Conservation (phyloP, 1,140 invertebrate genomes). For the Drosophila nigrodunni region DNA sequence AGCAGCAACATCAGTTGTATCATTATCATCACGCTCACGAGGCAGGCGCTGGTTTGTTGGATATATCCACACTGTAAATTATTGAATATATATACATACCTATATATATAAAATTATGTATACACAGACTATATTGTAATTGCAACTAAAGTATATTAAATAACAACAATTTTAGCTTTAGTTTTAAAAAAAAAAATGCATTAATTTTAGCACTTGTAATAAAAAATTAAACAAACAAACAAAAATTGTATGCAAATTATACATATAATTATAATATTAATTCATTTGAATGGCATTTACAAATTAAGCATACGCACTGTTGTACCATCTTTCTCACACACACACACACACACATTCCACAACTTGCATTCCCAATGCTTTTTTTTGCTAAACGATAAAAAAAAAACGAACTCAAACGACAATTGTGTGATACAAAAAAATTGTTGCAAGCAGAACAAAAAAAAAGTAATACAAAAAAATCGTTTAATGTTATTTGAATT, state of each 20-base stretch:
- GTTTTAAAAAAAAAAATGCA: slow-evolving; percentile 63
- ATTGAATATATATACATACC: slow-evolving; percentile 75
- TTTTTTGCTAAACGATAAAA: slow-evolving; percentile 32
- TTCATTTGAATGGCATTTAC: slow-evolving; percentile 61
- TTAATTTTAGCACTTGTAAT: slow-evolving; percentile 47
- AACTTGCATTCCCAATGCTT: slow-evolving; percentile 53
- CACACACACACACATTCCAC: slow-evolving; percentile 24
- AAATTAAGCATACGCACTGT: slow-evolving; percentile 77
- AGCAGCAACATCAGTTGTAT: slow-evolving; percentile 62
- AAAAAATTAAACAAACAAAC: slow-evolving; percentile 46
- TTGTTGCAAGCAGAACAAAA: slow-evolving; percentile 59
- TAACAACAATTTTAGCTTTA: slow-evolving; percentile 73
- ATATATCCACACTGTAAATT: slow-evolving; percentile 85
- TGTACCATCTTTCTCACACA: slow-evolving; percentile 47
- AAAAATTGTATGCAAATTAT: slow-evolving; percentile 35
- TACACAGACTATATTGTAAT: slow-evolving; percentile 29
- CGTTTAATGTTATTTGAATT: slow-evolving; percentile 54
- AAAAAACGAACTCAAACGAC: slow-evolving; percentile 51
- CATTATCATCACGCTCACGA: slow-evolving; percentile 62
- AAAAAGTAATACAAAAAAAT: slow-evolving; percentile 18
- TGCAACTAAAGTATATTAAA: slow-evolving; percentile 30
- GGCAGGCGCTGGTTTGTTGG: slow-evolving; percentile 69
- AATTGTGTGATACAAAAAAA: slow-evolving; percentile 81
- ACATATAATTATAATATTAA: slow-evolving; percentile 55
- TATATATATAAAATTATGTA: slow-evolving; percentile 45